These are phyloP conservation scores for Molorchus minor DNA, from an alignment of 2,888 invertebrate genomes.

Conservation along the genomic window DNA sequence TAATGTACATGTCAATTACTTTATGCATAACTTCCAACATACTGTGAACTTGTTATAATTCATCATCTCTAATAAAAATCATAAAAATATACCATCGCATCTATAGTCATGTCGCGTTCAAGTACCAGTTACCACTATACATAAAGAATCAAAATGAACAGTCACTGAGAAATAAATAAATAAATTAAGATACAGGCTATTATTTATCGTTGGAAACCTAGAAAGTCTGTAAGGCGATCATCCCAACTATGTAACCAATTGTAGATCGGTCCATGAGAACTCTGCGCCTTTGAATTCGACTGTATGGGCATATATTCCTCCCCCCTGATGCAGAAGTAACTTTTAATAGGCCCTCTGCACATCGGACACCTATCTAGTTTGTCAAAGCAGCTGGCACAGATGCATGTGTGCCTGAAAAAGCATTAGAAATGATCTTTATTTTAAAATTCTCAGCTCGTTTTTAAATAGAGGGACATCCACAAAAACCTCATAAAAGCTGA, in stretches of 20 bases:
- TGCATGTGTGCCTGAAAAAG: constrained; percentile 77
- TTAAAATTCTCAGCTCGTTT: no score
- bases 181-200: constrained; percentile 1
- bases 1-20: no score
- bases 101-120: no score
- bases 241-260: constrained; percentile 72
- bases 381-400: constrained; percentile 82
- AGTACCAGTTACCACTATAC: no score
- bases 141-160: constrained; percentile 1
- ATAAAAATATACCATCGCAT: no score
- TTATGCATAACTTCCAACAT: no score
- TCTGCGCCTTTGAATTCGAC: constrained; percentile 58
- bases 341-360: constrained; percentile 83
- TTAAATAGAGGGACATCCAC: neutral
- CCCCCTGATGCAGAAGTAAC: constrained; percentile 83
- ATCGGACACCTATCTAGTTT: constrained; percentile 87
- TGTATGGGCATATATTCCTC: constrained; percentile 75
- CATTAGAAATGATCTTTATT: no score
- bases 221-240: constrained; percentile 77
- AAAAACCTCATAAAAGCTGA: no score
- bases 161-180: constrained; percentile 10
- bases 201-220: constrained; percentile 70
- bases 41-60: no score
- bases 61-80: no score
- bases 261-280: constrained; percentile 60